Conservation (phyloP, 2,113 vertebrate species). For the human region DNA sequence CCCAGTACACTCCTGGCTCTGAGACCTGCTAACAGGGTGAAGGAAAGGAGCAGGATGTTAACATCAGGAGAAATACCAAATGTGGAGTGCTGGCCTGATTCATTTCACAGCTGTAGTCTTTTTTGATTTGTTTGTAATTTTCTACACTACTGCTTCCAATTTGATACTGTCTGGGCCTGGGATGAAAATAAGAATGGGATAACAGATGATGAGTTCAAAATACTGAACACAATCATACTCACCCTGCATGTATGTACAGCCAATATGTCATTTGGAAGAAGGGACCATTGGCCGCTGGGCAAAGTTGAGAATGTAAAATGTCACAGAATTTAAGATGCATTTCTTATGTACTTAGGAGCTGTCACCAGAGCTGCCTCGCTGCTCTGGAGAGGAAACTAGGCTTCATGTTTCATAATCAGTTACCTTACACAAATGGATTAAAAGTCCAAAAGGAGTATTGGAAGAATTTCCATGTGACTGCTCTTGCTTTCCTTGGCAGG, state of each 20-base stretch:
- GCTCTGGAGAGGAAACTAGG: not conserved
- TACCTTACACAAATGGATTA: conserved; percentile 33
- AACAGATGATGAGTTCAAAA: conserved; percentile 85
- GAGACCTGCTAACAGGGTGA: not conserved
- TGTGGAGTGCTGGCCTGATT: conserved; percentile 75
- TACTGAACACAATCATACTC: conserved; percentile 74
- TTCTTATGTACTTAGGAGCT: conserved; percentile 73
- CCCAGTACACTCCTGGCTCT: not conserved
- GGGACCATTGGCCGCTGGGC: conserved; percentile 74
- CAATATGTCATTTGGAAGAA: conserved; percentile 82
- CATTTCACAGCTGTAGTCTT: conserved; percentile 83
- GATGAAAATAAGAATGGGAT: conserved; percentile 84
- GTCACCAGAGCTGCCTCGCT: conserved; percentile 48
- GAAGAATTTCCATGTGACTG: not conserved
- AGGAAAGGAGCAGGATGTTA: conserved; percentile 13
- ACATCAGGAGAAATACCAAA: conserved; percentile 66
- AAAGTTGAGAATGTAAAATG: conserved; percentile 79
- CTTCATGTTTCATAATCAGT: conserved; percentile 40
- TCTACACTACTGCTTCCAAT: conserved; percentile 85
- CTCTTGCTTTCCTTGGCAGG: not conserved
- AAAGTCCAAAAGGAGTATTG: not conserved
- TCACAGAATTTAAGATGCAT: conserved; percentile 64
- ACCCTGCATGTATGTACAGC: conserved; percentile 71
- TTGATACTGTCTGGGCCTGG: conserved; percentile 80
- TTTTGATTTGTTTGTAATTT: conserved; percentile 86